Conservation (phyloP, 1,140 invertebrate species). For the Heliconius nattereri region DNA sequence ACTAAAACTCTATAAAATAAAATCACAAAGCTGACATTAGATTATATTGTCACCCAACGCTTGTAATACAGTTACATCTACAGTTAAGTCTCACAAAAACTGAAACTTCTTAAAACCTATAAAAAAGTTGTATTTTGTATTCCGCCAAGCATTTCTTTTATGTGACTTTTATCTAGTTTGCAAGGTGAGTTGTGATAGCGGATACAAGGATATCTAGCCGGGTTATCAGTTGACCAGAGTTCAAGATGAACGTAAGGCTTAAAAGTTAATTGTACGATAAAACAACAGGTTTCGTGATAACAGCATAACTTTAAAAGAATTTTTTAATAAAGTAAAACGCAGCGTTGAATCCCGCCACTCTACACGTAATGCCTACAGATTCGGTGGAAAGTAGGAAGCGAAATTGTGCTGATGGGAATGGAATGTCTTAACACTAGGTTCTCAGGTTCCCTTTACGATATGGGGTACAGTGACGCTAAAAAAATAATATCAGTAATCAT, state of each 20-base stretch:
- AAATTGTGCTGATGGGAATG: no score
- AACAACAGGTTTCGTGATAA: not conserved
- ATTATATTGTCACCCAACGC: slow-evolving; percentile 5
- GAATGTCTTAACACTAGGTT: no score
- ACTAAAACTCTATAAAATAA: slow-evolving; percentile 17
- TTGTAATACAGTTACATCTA: slow-evolving; percentile 1
- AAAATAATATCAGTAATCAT: no score
- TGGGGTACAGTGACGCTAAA: no score
- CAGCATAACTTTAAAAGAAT: no score
- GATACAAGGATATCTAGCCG: slow-evolving; percentile 35
- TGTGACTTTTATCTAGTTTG: slow-evolving; percentile 21
- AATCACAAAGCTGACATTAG: not conserved
- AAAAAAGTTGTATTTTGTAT: not conserved
- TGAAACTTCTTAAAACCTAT: not conserved
- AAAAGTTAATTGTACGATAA: slow-evolving; percentile 23
- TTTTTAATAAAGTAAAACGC: no score
- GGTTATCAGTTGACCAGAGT: slow-evolving; percentile 34
- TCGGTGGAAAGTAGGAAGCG: no score
- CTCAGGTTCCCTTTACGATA: no score
- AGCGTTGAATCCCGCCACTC: no score
- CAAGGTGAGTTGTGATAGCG: slow-evolving; percentile 23
- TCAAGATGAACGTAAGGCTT: slow-evolving; percentile 22
- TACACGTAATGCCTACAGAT: no score
- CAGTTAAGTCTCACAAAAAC: slow-evolving; percentile 10
- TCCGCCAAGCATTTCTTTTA: slow-evolving; percentile 21